Base-by-base conservation (phyloP, 2,888 invertebrate genomes). In the Eulithis testata region DNA sequence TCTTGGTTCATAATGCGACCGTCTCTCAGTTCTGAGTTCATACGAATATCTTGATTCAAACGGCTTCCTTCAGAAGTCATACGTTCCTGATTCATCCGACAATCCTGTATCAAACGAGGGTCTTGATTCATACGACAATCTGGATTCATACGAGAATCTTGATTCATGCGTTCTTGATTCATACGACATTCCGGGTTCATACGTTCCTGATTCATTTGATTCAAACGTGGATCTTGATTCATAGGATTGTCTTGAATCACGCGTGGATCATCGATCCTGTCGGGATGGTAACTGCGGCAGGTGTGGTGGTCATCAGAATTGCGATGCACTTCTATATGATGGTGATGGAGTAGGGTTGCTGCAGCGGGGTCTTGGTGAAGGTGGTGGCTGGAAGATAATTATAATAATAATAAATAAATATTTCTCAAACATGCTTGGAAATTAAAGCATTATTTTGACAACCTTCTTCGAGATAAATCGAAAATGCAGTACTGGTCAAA, bases 301-400 rank as follows among this genome's bases (percentile, higher is more conserved):
- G 31, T 79, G 71, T 74, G 75, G 66, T 88, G 85, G 77, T 83
- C 86, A 27, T 60, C 90, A 21, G 47, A 47, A 71, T 2, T 84
- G 0, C 87, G 75, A 68, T 88, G 90, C 12, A 84, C 83, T 56
- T 91, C 91, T 6, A 91, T 88, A 76, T 91, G 90, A 73, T 89
- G 89, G 66, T 90, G 91, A 36, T 90, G 90, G 8, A 90, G 91
- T 0, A 93, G 76, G 0, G 94, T 93, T 0, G 91, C 87, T 0
- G 94, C 82, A 0, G 93, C 89, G 4, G 93, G 92, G 68, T 93
- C 93, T 68, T 86, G 90, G 53, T 89, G 91, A 0, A 89, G 82
- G 12, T 90, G 93, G 61, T 92, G 92, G 40, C 92, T 92, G 80
- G 3, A 79, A 80, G 4, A 4, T 21, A 3, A 21, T n/a, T n/a